phyloP scores from a whole-genome alignment of 2,797 vertebrate genomes.

The Sphenopsis melanotis region DNA sequence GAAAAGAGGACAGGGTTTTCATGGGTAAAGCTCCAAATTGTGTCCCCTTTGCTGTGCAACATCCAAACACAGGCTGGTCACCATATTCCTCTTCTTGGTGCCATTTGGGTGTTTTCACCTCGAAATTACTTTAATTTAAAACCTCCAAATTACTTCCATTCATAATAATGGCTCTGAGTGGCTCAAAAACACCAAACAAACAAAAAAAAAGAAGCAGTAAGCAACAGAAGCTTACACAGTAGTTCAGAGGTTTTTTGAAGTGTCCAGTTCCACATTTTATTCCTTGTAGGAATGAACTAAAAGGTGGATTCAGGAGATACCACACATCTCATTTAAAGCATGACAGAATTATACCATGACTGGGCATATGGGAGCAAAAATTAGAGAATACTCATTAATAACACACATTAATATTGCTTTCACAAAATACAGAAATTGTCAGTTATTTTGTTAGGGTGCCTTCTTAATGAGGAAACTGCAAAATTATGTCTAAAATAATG shows the following conservation, averaged over 20 bases:
- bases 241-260: background rate
- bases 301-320: background rate
- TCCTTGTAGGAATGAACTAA: background rate
- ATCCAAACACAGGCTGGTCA: background rate
- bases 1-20: background rate
- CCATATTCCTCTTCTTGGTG: background rate
- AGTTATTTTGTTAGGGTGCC: background rate
- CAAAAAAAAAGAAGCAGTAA: too few species aligned
- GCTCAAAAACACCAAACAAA: accelerated
- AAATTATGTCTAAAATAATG: background rate
- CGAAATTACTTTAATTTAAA: background rate
- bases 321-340: background rate
- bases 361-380: background rate
- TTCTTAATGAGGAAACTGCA: background rate
- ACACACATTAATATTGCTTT: background rate
- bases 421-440: background rate
- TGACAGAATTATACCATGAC: background rate
- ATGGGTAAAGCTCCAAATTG: background rate
- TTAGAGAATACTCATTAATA: background rate
- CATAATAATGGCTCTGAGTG: background rate
- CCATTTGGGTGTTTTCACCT: background rate
- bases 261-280: background rate
- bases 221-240: background rate
- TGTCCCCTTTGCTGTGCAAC: background rate
- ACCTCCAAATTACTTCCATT: background rate